phyloP scores from a whole-genome alignment of 1,140 invertebrate genomes.

The Papilio glaucus region DNA sequence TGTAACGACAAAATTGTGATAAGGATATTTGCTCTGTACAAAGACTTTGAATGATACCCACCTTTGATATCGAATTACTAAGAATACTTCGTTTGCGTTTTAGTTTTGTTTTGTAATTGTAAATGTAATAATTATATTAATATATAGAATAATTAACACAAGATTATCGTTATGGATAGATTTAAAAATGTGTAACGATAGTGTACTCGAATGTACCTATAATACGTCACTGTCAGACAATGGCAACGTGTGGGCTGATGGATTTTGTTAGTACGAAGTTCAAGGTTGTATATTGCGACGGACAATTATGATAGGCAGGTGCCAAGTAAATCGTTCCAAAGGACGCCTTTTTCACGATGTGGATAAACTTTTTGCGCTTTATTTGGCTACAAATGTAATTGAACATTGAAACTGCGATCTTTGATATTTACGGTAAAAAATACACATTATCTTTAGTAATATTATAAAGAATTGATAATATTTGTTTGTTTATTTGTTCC shows the following conservation, averaged over 20 bases:
- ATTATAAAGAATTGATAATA: too few species aligned
- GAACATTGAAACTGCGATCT: neutral
- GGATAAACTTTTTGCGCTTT: neutral
- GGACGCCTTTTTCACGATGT: neutral
- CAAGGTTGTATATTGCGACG: neutral
- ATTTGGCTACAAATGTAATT: too few species aligned
- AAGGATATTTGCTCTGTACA: neutral
- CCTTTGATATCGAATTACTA: slow-evolving; percentile 5
- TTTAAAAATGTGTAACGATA: neutral
- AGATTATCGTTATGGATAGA: too few species aligned
- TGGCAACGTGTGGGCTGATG: slow-evolving; percentile 20
- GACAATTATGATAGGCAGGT: neutral
- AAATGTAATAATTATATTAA: too few species aligned
- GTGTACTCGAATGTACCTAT: neutral
- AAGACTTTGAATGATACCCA: slow-evolving; percentile 6
- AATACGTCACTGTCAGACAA: neutral
- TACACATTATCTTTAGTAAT: too few species aligned
- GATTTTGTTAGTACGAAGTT: slow-evolving; percentile 20
- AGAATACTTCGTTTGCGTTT: neutral
- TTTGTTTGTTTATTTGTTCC: too few species aligned
- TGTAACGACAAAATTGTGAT: slow-evolving; percentile 14
- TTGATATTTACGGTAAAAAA: neutral
- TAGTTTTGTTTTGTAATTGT: neutral
- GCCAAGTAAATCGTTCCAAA: neutral
- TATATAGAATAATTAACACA: too few species aligned